Conservation (phyloP, 64 coral and sea anemone species). For the Actinia tenebrosa region DNA sequence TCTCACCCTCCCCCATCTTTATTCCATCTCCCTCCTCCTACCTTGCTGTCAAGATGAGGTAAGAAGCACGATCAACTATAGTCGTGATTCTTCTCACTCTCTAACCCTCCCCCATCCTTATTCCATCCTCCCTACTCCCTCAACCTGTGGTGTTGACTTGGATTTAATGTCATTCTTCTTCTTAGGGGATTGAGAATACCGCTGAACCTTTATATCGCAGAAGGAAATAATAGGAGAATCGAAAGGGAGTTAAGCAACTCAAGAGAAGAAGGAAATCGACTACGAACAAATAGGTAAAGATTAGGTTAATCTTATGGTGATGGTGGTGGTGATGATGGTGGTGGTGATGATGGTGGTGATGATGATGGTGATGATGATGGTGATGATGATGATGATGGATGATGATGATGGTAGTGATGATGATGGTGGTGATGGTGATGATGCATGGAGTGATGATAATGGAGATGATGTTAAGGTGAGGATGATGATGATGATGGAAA, state of each 20-base stretch:
- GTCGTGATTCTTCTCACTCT: background rate
- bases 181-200: conserved; percentile 48
- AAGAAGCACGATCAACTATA: background rate
- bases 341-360: no score
- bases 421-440: no score
- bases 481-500: background rate
- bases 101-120: background rate
- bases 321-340: no score
- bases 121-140: background rate
- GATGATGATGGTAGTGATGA: no score
- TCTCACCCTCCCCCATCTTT: background rate
- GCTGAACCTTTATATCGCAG: conserved; percentile 60
- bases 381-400: background rate
- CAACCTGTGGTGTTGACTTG: no score
- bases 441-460: no score
- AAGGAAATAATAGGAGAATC: conserved; percentile 48
- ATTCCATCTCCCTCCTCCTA: background rate
- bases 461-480: no score
- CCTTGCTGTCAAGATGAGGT: no score
- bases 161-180: background rate
- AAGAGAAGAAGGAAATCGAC: background rate
- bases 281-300: conserved; percentile 56
- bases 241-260: conserved; percentile 10
- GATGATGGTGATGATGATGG: no score
- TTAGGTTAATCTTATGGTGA: background rate